Evolutionary conservation across 2,797 vertebrate genomes (phyloP), one percentile per base, ranked within the genome.

Genomic region (Spinibarbus caldwelli): DNA sequence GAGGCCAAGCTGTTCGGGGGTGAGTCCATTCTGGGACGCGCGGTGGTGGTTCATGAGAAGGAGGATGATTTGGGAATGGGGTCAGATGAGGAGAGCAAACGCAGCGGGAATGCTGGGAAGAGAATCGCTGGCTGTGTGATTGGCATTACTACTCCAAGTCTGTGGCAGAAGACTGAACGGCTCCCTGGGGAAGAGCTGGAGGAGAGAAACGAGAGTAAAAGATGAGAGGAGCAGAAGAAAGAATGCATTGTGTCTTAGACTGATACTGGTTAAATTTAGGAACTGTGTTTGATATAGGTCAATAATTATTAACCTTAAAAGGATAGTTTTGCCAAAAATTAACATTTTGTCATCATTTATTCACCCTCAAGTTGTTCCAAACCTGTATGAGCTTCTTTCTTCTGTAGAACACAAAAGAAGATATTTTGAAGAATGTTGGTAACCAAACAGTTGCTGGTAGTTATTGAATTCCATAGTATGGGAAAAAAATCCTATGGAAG

Each of bases 41-140:
- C 95, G 0, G 64, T 96, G 52, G 96, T 97, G 86, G 85, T 96
- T 77, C 96, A 97, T 0, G 95, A 93, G 43, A 93, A 92, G 76
- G 92, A 94, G 86, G 96, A 96, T 0, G 96, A 97, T 85, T 89
- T 96, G 90, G 96, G 96, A 70, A 93, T 91, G 47, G 96, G 96
- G 4, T 91, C 91, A 87, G 92, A 95, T 41, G 90, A 87, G 17
- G 96, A 93, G 85, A 96, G 96, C 85, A 7, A 95, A 89, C 92
- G 93, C 84, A 93, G 96, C 0, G 96, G 96, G 73, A 97, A 97
- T 21, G 95, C 96, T 0, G 96, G 96, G 19, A 93, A 77, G 67
- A 93, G 96, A 3, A 91, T 96, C 11, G 95, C 95, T 86, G 96
- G 96, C 90, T 96, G 96, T 26, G 93, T 96, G 80, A 95, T 97